These are phyloP conservation scores for Aleiodes alternator DNA, from an alignment of 2,888 invertebrate genomes.

Conservation along the genomic window DNA sequence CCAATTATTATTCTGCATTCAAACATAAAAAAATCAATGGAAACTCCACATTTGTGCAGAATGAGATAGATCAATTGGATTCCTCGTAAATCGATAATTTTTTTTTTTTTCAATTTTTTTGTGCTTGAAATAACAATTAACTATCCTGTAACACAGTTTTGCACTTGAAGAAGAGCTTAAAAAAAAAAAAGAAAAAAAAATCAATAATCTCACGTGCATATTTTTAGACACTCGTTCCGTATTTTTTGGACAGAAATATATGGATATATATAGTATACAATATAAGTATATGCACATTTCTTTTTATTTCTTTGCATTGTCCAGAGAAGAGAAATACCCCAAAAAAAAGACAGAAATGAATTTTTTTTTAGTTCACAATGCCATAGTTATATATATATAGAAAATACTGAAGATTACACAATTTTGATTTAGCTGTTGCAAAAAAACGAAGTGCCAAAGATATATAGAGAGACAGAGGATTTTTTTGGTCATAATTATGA, in stretches of 20 bases:
- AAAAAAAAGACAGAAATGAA: slow-evolving; percentile 3
- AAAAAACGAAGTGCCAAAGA: slow-evolving; percentile 25
- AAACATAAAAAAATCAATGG: slow-evolving; percentile 1
- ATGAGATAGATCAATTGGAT: not conserved
- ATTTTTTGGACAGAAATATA: slow-evolving; percentile 8
- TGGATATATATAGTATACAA: slow-evolving; percentile 9
- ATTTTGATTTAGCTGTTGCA: slow-evolving; percentile 38
- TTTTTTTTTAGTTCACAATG: not conserved
- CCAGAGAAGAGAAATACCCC: slow-evolving; percentile 7
- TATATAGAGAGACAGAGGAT: slow-evolving; percentile 10
- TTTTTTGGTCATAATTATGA: too few species aligned
- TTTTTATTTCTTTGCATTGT: slow-evolving; percentile 3
- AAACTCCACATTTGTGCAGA: slow-evolving; percentile 3
- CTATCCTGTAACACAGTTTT: slow-evolving; percentile 7
- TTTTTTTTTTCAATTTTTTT: not conserved
- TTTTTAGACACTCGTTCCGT: not conserved
- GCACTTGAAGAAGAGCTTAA: not conserved
- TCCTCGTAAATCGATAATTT: not conserved
- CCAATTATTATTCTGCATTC: not conserved
- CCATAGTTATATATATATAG: not conserved
- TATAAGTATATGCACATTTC: slow-evolving; percentile 27
- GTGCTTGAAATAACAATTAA: not conserved
- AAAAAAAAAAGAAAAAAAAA: not conserved
- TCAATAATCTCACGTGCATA: slow-evolving; percentile 25
- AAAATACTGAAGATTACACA: slow-evolving; percentile 25